These are phyloP conservation scores for Neodiprion virginianus DNA, from an alignment of 1,140 invertebrate species.

Conservation along the genomic window DNA sequence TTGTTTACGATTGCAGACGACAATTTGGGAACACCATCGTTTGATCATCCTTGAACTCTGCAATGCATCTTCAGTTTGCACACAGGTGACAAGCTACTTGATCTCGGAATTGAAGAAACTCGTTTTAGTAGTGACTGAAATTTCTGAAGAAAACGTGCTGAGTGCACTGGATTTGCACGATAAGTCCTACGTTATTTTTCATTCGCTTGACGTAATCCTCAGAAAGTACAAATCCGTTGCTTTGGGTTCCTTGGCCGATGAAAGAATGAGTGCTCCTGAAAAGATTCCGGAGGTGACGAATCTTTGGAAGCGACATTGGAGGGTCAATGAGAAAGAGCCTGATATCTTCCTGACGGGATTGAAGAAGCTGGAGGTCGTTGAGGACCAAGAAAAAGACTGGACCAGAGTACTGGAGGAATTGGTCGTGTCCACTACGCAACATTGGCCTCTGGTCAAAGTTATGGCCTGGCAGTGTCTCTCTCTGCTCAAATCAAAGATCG, in stretches of 20 bases:
- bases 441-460: not conserved
- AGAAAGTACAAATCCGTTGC: constrained; percentile 1
- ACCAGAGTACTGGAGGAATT: not conserved
- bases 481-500: not conserved
- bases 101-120: not conserved
- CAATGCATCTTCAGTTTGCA: constrained; percentile 8
- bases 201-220: not conserved
- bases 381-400: not conserved
- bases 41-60: constrained; percentile 9
- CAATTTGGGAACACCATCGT: constrained; percentile 4
- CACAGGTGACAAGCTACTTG: not conserved
- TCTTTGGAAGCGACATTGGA: not conserved
- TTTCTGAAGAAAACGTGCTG: not conserved
- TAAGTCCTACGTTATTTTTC: constrained; percentile 5
- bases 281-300: not conserved
- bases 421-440: not conserved
- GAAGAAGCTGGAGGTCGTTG: not conserved
- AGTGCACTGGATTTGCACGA: not conserved
- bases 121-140: not conserved
- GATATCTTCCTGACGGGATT: not conserved
- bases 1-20: not conserved
- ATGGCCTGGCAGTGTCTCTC: constrained; percentile 4
- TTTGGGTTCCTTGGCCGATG: not conserved
- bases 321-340: not conserved
- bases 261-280: not conserved